Evolutionary conservation across 1,140 invertebrate species (phyloP).

Genomic region (Hetaerina americana): DNA sequence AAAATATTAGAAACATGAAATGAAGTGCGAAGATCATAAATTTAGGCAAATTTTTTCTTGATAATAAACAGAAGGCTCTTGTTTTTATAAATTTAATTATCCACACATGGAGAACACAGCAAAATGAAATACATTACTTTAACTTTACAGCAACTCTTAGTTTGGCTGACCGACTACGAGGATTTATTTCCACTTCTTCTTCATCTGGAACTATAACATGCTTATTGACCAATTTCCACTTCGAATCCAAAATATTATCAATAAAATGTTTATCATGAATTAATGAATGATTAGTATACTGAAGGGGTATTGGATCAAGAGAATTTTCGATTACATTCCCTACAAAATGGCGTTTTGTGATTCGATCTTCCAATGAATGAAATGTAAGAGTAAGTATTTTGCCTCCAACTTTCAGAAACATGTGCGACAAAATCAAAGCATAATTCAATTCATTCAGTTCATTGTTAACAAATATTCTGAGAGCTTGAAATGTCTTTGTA

Average conservation of each 20-base stretch:
- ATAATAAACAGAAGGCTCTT: too few species aligned
- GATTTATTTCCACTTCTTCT: slow-evolving; percentile 65
- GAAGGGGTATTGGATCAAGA: slow-evolving; percentile 49
- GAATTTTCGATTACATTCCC: slow-evolving; percentile 56
- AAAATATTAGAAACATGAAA: too few species aligned
- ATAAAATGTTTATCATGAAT: slow-evolving; percentile 38
- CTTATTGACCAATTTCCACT: slow-evolving; percentile 67
- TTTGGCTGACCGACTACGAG: slow-evolving; percentile 75
- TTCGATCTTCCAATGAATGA: slow-evolving; percentile 90
- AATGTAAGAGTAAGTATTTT: slow-evolving; percentile 72
- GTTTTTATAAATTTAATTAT: too few species aligned
- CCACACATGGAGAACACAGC: not conserved
- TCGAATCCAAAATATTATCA: slow-evolving; percentile 40
- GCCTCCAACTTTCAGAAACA: slow-evolving; percentile 64
- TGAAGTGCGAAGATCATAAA: too few species aligned
- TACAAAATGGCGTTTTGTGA: slow-evolving; percentile 79
- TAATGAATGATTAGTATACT: slow-evolving; percentile 39
- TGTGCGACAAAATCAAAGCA: slow-evolving; percentile 62
- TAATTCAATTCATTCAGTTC: slow-evolving; percentile 93
- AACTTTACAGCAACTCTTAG: slow-evolving; percentile 67
- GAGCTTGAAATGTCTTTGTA: slow-evolving; percentile 86
- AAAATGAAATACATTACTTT: slow-evolving; percentile 26
- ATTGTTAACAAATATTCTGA: slow-evolving; percentile 94
- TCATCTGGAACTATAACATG: slow-evolving; percentile 60
- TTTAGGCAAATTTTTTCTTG: too few species aligned